Percentiles rank a stretch among this genome's conserved stretches.
phyloP scores from a whole-genome alignment of 2,113 vertebrate species.

The Varanus salvator region DNA sequence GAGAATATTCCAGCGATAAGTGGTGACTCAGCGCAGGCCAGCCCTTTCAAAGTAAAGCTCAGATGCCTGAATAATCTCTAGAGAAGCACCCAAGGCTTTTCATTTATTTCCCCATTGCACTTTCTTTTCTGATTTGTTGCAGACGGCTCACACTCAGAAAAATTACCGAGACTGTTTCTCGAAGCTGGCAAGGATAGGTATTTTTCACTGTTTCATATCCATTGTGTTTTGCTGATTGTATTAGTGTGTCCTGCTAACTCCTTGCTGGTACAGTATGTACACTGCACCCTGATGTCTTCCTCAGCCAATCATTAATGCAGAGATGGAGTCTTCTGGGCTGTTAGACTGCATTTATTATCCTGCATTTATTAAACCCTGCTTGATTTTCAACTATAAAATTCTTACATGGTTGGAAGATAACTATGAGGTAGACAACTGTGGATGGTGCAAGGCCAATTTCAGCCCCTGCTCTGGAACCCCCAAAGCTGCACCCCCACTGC shows the following conservation, averaged over 20 bases:
- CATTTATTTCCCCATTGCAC: too few relatives aligned
- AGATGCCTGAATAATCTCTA: neutral
- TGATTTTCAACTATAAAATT: neutral
- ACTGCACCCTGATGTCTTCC: neutral
- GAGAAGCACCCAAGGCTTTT: neutral
- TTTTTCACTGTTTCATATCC: conserved; percentile 11
- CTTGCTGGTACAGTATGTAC: too few relatives aligned
- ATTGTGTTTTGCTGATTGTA: neutral
- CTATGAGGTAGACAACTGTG: too few relatives aligned
- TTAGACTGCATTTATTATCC: neutral
- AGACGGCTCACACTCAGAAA: conserved; percentile 45
- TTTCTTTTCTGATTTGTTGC: neutral
- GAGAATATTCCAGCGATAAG: neutral
- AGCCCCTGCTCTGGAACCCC: too few relatives aligned
- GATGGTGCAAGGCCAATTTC: too few relatives aligned
- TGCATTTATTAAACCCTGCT: neutral
- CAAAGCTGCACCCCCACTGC: too few relatives aligned
- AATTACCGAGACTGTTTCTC: conserved; percentile 44
- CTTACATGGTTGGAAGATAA: neutral
- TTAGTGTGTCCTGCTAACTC: neutral
- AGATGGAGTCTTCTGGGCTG: neutral
- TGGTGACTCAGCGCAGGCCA: neutral
- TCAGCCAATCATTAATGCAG: neutral
- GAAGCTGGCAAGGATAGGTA: conserved; percentile 62
- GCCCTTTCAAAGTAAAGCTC: neutral